Percentiles rank a stretch among this genome's conserved stretches.
These are phyloP conservation scores for Phenacoccus solenopsis DNA, from an alignment of 1,140 invertebrate genomes.

Conservation along the genomic window DNA sequence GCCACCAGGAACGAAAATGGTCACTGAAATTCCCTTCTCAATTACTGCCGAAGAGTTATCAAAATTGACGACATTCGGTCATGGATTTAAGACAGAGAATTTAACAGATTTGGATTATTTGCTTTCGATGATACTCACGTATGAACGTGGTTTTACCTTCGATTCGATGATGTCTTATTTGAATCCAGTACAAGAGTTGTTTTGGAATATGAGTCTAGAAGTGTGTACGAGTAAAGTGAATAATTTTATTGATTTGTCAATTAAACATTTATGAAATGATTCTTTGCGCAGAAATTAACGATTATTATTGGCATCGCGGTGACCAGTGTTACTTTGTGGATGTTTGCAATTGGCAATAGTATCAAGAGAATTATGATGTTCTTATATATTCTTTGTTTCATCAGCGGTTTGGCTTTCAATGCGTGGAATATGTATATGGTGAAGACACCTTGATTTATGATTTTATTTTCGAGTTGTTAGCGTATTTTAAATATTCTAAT, in stretches of 20 bases:
- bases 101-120: background rate
- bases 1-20: background rate
- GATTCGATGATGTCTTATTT: background rate
- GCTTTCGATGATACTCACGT: background rate
- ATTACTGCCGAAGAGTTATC: background rate
- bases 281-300: background rate
- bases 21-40: background rate
- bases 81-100: background rate
- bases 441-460: background rate
- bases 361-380: background rate
- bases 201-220: background rate
- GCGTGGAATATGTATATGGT: background rate
- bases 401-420: background rate
- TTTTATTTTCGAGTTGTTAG: background rate
- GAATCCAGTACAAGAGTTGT: background rate
- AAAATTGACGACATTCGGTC: background rate
- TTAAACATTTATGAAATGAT: no score
- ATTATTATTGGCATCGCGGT: background rate
- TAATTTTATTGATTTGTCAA: background rate
- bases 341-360: background rate
- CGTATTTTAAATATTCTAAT: background rate
- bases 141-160: background rate
- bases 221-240: background rate
- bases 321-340: background rate
- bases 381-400: background rate